Conservation (phyloP, 1,140 invertebrate species). For the Caenorhabditis tropicalis region DNA sequence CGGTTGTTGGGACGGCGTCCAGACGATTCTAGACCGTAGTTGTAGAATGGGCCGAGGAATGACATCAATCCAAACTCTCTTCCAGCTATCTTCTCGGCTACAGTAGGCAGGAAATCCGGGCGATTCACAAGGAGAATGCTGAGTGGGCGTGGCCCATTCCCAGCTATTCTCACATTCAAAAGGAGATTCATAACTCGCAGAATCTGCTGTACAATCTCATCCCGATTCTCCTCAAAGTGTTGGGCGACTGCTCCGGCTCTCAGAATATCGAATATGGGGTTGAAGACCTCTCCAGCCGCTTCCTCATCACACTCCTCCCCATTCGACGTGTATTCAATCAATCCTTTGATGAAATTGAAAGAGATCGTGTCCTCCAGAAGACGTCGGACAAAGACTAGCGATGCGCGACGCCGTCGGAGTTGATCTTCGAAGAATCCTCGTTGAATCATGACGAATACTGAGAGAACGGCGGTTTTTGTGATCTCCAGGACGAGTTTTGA, state of each 20-base stretch:
- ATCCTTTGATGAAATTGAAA: not conserved
- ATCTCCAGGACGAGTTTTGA: not conserved
- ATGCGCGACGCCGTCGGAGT: not conserved
- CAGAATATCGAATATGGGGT: not conserved
- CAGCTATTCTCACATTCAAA: not conserved
- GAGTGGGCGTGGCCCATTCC: not conserved
- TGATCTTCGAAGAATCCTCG: not conserved
- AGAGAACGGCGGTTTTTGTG: not conserved
- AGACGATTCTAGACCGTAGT: constrained; percentile 74
- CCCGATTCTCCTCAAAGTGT: not conserved
- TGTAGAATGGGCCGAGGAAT: constrained; percentile 87
- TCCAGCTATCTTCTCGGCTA: constrained; percentile 73
- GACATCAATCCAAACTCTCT: constrained; percentile 84
- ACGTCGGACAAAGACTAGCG: not conserved
- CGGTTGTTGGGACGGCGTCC: not conserved
- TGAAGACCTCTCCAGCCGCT: not conserved
- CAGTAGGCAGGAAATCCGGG: not conserved
- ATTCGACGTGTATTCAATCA: not conserved
- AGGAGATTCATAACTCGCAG: not conserved
- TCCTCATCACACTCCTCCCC: not conserved
- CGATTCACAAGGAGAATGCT: constrained; percentile 22
- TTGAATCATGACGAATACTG: not conserved
- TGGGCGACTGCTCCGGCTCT: not conserved
- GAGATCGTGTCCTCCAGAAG: not conserved
- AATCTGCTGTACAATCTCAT: not conserved